phyloP scores from a whole-genome alignment of 2,888 invertebrate genomes.

The Fragum whitleyi region DNA sequence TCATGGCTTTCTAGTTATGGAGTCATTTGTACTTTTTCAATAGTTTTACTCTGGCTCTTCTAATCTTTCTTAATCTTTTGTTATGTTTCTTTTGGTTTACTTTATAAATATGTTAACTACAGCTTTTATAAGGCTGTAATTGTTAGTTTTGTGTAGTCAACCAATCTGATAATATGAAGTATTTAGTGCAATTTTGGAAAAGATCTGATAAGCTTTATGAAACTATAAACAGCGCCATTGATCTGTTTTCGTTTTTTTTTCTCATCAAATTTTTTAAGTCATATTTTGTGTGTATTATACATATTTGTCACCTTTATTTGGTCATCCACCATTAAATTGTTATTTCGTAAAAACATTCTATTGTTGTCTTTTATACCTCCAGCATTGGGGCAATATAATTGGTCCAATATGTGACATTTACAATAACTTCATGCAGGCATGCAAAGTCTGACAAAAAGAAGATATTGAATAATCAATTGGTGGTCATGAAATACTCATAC shows the following conservation, averaged over 20 bases:
- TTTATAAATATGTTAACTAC: not conserved
- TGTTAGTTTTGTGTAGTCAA: not conserved
- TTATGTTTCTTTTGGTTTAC: too few species aligned
- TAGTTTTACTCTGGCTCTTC: too few species aligned
- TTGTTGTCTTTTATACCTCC: too few species aligned
- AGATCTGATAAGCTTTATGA: not conserved
- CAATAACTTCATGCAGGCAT: too few species aligned
- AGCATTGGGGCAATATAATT: too few species aligned
- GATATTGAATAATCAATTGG: too few species aligned
- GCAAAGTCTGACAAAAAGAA: too few species aligned
- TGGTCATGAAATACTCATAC: too few species aligned
- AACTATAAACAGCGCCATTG: slow-evolving; percentile 2
- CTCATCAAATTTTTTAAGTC: slow-evolving; percentile 1
- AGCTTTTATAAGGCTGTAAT: not conserved
- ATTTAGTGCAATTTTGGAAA: not conserved
- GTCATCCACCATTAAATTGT: slow-evolving; percentile 26
- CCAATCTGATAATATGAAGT: not conserved
- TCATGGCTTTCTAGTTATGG: too few species aligned
- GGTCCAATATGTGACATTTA: too few species aligned
- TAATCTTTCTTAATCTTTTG: too few species aligned
- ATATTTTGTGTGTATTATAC: slow-evolving; percentile 18
- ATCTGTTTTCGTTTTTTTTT: not conserved
- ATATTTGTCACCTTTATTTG: slow-evolving; percentile 5
- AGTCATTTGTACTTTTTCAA: too few species aligned
- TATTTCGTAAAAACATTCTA: not conserved